Evolutionary conservation across 2,888 invertebrate genomes (phyloP).

Genomic region (Oxycera nigricornis): DNA sequence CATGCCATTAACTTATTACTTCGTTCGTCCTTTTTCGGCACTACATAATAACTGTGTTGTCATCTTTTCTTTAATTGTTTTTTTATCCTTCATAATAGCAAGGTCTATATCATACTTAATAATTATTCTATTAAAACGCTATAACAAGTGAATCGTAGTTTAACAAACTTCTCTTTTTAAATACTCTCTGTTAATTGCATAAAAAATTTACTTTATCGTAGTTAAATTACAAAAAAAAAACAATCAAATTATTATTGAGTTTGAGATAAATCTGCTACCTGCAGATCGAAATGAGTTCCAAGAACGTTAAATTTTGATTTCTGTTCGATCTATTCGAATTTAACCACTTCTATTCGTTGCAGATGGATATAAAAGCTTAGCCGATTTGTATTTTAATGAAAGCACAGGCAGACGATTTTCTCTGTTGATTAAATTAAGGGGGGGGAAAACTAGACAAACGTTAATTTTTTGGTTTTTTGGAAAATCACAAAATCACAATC

Average conservation of each 20-base stretch:
- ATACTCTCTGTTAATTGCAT: constrained; percentile 38
- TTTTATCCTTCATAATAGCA: constrained; percentile 33
- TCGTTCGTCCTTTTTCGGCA: background rate
- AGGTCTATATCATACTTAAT: constrained; percentile 30
- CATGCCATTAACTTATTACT: background rate
- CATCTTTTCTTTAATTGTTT: constrained; percentile 10
- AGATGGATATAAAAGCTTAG: too few species aligned
- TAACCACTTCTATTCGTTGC: too few species aligned
- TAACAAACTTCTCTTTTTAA: constrained; percentile 32
- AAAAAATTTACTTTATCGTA: constrained; percentile 32
- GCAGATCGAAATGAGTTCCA: background rate
- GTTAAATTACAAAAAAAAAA: constrained; percentile 18
- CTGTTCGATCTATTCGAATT: too few species aligned
- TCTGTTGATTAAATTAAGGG: background rate
- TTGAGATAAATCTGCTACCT: background rate
- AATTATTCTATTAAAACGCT: constrained; percentile 41
- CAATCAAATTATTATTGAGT: background rate
- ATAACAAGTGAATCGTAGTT: constrained; percentile 40
- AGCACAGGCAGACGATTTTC: constrained; percentile 8
- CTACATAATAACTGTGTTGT: background rate
- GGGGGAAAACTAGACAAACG: background rate
- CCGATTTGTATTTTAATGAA: background rate
- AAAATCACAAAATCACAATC: constrained; percentile 10
- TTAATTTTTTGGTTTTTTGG: too few species aligned
- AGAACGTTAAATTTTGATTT: too few species aligned